Percentiles rank a stretch among this genome's conserved stretches.
Conservation (phyloP, 1,140 invertebrate genomes). For the Babylonia areolata region DNA sequence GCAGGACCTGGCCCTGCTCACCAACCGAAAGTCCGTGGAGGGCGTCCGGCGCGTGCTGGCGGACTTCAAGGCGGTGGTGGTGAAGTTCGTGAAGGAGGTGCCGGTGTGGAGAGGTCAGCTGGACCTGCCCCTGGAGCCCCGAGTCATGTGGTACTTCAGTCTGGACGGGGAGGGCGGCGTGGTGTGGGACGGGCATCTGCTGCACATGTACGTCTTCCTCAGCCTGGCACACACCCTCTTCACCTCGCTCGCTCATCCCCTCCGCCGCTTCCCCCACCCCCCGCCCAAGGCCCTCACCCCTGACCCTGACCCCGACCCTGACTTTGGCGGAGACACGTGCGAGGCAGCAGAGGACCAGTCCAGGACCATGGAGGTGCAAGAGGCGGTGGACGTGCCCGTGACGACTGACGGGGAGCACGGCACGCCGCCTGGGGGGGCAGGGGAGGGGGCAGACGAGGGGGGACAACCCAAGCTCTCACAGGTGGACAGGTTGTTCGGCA, state of each 20-base stretch:
- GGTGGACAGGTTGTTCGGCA: no score
- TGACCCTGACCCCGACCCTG: neutral
- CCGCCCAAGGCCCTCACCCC: neutral
- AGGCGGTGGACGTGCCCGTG: neutral
- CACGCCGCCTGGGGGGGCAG: no score
- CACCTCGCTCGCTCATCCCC: neutral
- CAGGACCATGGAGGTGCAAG: neutral
- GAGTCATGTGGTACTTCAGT: slow-evolving; percentile 25
- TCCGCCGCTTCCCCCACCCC: slow-evolving; percentile 11
- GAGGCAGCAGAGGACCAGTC: neutral
- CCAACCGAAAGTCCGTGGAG: neutral
- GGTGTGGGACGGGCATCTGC: neutral
- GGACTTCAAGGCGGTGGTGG: neutral
- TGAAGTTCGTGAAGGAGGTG: slow-evolving; percentile 11
- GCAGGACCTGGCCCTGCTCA: slow-evolving; percentile 11
- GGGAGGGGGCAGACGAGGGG: no score
- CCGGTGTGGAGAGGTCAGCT: neutral
- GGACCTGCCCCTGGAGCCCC: neutral
- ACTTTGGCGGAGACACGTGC: neutral
- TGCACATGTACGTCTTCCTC: slow-evolving; percentile 6
- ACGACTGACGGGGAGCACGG: no score
- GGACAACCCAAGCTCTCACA: no score
- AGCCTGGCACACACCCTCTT: slow-evolving; percentile 26
- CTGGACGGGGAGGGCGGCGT: slow-evolving; percentile 24
- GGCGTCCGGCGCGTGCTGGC: neutral